Evolutionary conservation across 2,888 invertebrate genomes (phyloP).

Genomic region (Ectropis crepuscularia): DNA sequence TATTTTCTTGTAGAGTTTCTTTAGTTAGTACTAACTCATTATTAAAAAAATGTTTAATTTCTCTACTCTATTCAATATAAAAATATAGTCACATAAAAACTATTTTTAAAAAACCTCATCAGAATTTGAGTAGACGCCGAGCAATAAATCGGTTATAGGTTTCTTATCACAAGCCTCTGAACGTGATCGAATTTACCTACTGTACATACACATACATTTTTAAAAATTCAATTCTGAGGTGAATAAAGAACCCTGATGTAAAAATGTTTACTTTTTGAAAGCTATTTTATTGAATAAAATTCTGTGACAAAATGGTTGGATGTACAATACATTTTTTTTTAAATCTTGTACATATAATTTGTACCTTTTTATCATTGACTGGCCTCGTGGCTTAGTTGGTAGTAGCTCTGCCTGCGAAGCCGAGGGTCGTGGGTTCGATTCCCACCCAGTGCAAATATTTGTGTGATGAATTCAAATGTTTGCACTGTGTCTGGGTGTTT

Average conservation of each 20-base stretch:
- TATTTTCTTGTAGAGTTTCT: too few relatives aligned
- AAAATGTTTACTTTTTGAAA: not conserved
- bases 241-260: not conserved
- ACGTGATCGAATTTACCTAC: slow-evolving; percentile 29
- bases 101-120: slow-evolving; percentile 15
- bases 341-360: too few relatives aligned
- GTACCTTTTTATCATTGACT: too few relatives aligned
- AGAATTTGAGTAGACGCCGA: slow-evolving; percentile 39
- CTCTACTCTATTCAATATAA: not conserved
- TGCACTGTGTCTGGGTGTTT: too few relatives aligned
- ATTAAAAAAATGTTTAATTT: not conserved
- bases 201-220: slow-evolving; percentile 6
- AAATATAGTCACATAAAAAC: slow-evolving; percentile 13
- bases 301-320: not conserved
- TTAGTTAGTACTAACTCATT: not conserved
- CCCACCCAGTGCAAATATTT: too few relatives aligned
- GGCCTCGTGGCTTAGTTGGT: too few relatives aligned
- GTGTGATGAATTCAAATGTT: too few relatives aligned
- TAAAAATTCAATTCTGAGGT: slow-evolving; percentile 15
- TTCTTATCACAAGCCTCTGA: slow-evolving; percentile 59
- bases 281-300: slow-evolving; percentile 5
- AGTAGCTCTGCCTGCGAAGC: too few relatives aligned
- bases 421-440: too few relatives aligned
- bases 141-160: slow-evolving; percentile 63
- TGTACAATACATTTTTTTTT: not conserved